Evolutionary conservation across 2,797 vertebrate species (phyloP).

Genomic region (Chelidonichthys spinosus): DNA sequence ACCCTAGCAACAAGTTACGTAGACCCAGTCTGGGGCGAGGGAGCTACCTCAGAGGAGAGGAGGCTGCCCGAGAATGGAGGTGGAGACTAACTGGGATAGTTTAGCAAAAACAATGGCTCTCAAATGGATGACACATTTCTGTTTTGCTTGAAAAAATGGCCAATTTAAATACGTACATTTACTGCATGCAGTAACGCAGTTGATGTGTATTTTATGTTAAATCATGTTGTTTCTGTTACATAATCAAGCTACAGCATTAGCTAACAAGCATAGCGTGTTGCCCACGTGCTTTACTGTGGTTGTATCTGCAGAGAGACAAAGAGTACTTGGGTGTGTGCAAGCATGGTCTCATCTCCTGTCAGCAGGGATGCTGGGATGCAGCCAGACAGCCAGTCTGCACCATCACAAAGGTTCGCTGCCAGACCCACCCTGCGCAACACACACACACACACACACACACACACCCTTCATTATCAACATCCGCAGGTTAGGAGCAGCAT

Average conservation of each 20-base stretch:
- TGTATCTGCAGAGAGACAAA: constrained; percentile 49
- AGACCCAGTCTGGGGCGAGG: constrained; percentile 46
- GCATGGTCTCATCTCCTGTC: constrained; percentile 47
- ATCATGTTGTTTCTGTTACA: constrained; percentile 35
- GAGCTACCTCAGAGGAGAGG: constrained; percentile 43
- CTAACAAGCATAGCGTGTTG: constrained; percentile 1
- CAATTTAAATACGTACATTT: background rate
- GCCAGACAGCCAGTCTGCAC: constrained; percentile 36
- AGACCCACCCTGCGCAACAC: too few relatives aligned
- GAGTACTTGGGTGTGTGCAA: constrained; percentile 37
- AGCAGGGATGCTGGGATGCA: constrained; percentile 49
- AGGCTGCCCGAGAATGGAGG: constrained; percentile 46
- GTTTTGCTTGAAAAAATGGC: constrained; percentile 12
- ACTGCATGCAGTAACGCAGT: background rate
- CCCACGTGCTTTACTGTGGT: constrained; percentile 13
- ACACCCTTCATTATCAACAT: background rate
- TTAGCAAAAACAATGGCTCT: constrained; percentile 32
- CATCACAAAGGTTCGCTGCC: constrained; percentile 43
- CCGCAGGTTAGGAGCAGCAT: constrained; percentile 4
- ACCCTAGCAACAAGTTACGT: constrained; percentile 79
- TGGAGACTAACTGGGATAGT: constrained; percentile 37
- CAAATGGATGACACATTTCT: constrained; percentile 3
- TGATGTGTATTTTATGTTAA: constrained; percentile 21
- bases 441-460: constrained; percentile 5
- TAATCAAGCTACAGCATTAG: constrained; percentile 18